Base-by-base conservation (phyloP, 2,888 invertebrate genomes). In the Tipula unca region DNA sequence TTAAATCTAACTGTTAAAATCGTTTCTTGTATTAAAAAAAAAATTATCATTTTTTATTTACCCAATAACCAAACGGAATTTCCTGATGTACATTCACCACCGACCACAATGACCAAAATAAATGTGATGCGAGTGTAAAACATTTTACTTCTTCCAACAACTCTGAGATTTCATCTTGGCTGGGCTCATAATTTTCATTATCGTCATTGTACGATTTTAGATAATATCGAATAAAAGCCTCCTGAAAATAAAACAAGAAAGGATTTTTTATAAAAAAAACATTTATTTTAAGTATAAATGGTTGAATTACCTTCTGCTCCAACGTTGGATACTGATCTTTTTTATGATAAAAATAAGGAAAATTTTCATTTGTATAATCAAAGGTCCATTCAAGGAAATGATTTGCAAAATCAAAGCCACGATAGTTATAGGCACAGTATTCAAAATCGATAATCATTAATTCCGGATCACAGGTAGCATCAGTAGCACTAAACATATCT, bases 1-100 rank as follows among this genome's bases (percentile, higher is more conserved):
- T 32, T 32, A 32, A 32, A 32, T n/a, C n/a, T n/a, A n/a, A n/a
- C n/a, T n/a, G n/a, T n/a, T n/a, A 32, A 32, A 32, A 32, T 32
- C 6, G 32, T 32, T 32, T 6, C 1, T 32, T 32, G 4, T 32
- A 6, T 32, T 32, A 0, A 2, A 39, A 10, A 39, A 2, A 6
- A 39, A 39, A 2, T 13, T 10, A 10, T 39, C 13, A 13, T 10
- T 13, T 48, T 2, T 17, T 10, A 69, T 25, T 69, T 91, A 98
- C 98, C 97, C 97, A 96, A 89, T 98, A 98, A 86, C 98, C 98
- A 89, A 99, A 99, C 20, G 96, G 95, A 88, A 98, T 98, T 89
- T 96, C 94, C 1, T 97, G 95, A 87, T 95, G 94, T 0, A 96
- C 96, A 90, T 98, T 98, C 14, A 97, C 95, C 39, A 98, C 93